Base-by-base conservation (phyloP, 2,797 vertebrate genomes). In the Microhierax caerulescens region DNA sequence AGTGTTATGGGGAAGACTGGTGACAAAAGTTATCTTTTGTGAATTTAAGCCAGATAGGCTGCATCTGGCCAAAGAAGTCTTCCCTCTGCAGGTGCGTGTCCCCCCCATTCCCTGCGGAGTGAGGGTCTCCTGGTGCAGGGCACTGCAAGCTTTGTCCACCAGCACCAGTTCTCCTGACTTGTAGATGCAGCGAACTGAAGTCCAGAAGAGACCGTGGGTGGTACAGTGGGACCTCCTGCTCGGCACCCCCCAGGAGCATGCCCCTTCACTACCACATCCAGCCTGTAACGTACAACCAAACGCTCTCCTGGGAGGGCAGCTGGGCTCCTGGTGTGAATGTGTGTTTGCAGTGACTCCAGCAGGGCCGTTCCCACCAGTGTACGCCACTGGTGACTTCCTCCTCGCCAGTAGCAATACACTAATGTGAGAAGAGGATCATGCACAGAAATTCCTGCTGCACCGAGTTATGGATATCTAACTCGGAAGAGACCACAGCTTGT, bases 1-100 rank as follows among this genome's bases (percentile, higher is more conserved):
- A 98, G 91, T 75, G 25, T 95, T 97, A 96, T 21, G 95, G 96
- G 93, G 63, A 93, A 89, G 91, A 89, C 81, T 56, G 28, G 73
- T 92, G 96, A 94, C 70, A 67, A 86, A 97, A 96, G 77, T 78
- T 85, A 37, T 54, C 92, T 83, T 57, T 85, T 97, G 73, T 96
- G 95, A 95, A 90, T 91, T 95, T 73, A 92, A 95, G 86, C 92
- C 91, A 54, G 69, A 48, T 21, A 2, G 9, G 78, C 95, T 94
- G 69, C 63, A 53, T 36, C 72, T 95, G 96, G 85, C 92, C 96
- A 88, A 82, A 94, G 95, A 78, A 89, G n/a, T 48, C 23, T 79
- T n/a, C 56, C n/a, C 14, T 59, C 36, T 24, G 47, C 19, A 41
- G 37, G n/a, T 0, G 0, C 2, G 2, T 22, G 10, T 34, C 4